Percentiles rank a stretch among this genome's conserved stretches.
Evolutionary conservation across 2,888 invertebrate genomes (phyloP).

Genomic region (Oxycera nigricornis): DNA sequence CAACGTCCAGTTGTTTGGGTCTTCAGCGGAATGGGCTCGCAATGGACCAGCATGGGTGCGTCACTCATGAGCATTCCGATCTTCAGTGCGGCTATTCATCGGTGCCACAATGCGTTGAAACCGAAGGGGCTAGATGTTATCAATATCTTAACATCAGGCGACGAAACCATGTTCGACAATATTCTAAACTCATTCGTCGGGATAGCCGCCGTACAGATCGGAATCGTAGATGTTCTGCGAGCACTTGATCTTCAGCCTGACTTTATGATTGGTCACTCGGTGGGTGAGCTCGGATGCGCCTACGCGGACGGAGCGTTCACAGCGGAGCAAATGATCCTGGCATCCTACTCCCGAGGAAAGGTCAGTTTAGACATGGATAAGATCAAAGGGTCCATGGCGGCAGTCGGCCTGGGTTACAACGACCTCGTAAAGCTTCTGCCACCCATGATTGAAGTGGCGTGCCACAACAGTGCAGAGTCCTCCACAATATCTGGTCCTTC

Average conservation of each 20-base stretch:
- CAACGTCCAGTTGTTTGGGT: conserved; percentile 84
- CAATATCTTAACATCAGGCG: conserved; percentile 69
- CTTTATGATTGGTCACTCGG: conserved; percentile 86
- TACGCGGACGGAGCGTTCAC: conserved; percentile 94
- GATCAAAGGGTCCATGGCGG: conserved; percentile 86
- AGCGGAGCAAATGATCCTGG: conserved; percentile 82
- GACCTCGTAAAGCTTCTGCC: conserved; percentile 70
- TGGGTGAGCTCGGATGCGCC: conserved; percentile 93
- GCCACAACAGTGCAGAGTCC: conserved; percentile 85
- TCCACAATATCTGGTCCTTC: conserved; percentile 89
- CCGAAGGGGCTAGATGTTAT: conserved; percentile 71
- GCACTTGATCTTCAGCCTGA: conserved; percentile 72
- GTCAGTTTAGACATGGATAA: conserved; percentile 75
- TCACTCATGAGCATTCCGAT: conserved; percentile 76
- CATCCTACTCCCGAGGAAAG: conserved; percentile 83
- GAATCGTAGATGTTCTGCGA: conserved; percentile 69
- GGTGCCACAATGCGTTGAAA: conserved; percentile 66
- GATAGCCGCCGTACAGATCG: conserved; percentile 75
- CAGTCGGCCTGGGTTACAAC: conserved; percentile 73
- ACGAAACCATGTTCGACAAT: conserved; percentile 69
- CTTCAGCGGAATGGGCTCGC: conserved; percentile 91
- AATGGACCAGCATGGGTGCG: conserved; percentile 85
- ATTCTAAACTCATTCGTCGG: conserved; percentile 76
- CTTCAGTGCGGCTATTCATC: conserved; percentile 74
- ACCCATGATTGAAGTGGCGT: conserved; percentile 81